A percentile compares a stretch with the other conserved stretches of the same genome.
Evolutionary conservation across 2,888 invertebrate species (phyloP).

Genomic region (Hirtodrosophila confusa): DNA sequence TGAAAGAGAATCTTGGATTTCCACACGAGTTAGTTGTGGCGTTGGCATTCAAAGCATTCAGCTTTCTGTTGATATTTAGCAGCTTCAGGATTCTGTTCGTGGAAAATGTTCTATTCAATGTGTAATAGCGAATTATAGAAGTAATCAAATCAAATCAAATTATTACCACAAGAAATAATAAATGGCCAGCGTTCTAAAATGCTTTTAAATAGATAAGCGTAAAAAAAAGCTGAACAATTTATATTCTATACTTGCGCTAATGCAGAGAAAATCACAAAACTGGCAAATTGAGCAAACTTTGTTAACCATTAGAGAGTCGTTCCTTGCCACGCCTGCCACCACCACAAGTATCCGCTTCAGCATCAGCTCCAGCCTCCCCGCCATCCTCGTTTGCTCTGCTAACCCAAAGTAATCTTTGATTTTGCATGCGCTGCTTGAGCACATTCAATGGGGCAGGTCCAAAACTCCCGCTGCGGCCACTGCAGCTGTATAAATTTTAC

Average conservation of each 20-base stretch:
- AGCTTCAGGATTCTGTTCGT: conserved; percentile 1
- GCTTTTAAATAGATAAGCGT: conserved; percentile 1
- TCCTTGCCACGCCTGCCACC: conserved; percentile 17
- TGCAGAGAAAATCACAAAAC: conserved; percentile 14
- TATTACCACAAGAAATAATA: conserved; percentile 2
- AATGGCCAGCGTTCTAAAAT: neutral
- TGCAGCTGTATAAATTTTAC: conserved; percentile 78
- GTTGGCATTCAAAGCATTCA: neutral
- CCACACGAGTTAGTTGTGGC: neutral
- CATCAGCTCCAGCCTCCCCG: neutral
- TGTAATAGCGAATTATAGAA: neutral
- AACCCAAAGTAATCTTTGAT: conserved; percentile 62
- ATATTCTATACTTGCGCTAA: conserved; percentile 5
- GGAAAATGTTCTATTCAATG: conserved; percentile 13
- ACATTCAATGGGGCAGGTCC: conserved; percentile 28
- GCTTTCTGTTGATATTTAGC: conserved; percentile 5
- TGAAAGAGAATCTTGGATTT: neutral
- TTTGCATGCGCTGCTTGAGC: conserved; percentile 58
- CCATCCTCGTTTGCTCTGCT: neutral
- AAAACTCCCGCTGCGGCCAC: conserved; percentile 31
- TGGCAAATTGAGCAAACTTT: conserved; percentile 56
- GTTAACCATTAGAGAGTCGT: conserved; percentile 45
- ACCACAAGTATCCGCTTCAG: neutral
- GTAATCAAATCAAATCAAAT: neutral
- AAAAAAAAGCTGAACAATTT: neutral